Evolutionary conservation across 2,797 vertebrate species (phyloP).

Genomic region (Amblyopsis hoosieri): DNA sequence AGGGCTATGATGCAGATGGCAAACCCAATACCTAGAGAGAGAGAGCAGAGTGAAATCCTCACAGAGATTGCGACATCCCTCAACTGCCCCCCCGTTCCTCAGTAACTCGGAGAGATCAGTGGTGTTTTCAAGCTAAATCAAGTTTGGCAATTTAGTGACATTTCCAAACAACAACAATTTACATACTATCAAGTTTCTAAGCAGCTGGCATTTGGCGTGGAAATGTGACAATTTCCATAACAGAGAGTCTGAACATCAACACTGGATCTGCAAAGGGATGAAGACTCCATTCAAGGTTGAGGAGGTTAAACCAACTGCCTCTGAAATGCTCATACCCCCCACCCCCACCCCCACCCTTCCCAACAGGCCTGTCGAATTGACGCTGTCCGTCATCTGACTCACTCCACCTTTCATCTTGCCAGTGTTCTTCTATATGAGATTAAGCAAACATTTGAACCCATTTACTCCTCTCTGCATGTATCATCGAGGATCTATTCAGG

Average conservation of each 20-base stretch:
- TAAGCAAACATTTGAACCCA: background rate
- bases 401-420: background rate
- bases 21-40: constrained; percentile 88
- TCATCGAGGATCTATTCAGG: too few species aligned
- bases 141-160: constrained; percentile 63
- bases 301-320: constrained; percentile 48
- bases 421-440: constrained; percentile 4
- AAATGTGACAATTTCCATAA: constrained; percentile 86
- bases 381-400: background rate
- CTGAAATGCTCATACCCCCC: constrained; percentile 6
- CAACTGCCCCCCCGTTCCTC: constrained; percentile 7
- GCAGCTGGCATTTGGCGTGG: constrained; percentile 74
- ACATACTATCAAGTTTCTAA: constrained; percentile 62
- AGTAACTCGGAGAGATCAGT: constrained; percentile 26
- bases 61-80: constrained; percentile 11
- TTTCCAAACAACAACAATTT: constrained; percentile 65
- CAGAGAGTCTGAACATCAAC: constrained; percentile 59
- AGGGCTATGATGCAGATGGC: constrained; percentile 97
- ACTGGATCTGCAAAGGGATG: constrained; percentile 42
- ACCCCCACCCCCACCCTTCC: background rate
- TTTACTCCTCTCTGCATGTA: background rate
- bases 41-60: background rate
- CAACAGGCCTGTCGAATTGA: background rate
- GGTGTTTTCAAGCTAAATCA: constrained; percentile 45
- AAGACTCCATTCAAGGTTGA: constrained; percentile 30